Conservation (phyloP, 2,888 invertebrate genomes). For the Sussaba pulchella region DNA sequence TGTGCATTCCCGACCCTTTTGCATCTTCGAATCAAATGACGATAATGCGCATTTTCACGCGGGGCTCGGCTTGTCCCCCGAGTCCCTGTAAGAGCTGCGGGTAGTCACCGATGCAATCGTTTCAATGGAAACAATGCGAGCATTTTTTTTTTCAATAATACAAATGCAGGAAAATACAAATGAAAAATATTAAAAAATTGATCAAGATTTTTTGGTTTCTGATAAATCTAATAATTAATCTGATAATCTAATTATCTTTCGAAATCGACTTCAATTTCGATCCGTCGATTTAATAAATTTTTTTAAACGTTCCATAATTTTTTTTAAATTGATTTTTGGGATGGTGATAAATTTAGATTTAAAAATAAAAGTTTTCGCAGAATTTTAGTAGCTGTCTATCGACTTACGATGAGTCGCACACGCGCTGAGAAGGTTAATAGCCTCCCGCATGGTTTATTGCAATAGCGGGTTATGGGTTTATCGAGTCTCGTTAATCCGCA, state of each 20-base stretch:
- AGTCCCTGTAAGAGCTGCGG: neutral
- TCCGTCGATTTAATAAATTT: too few relatives aligned
- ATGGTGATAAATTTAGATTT: neutral
- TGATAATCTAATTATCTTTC: too few relatives aligned
- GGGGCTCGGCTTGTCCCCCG: neutral
- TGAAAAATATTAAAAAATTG: neutral
- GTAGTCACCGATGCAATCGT: neutral
- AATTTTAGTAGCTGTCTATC: neutral
- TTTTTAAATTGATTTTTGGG: too few relatives aligned
- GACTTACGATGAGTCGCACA: constrained; percentile 10
- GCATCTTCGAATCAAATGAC: constrained; percentile 43
- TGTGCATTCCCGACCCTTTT: constrained; percentile 10
- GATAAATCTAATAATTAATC: too few relatives aligned
- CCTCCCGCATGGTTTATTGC: constrained; percentile 45
- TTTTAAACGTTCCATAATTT: too few relatives aligned
- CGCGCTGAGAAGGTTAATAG: constrained; percentile 26
- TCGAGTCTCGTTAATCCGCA: constrained; percentile 64
- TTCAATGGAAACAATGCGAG: neutral
- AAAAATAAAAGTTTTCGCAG: neutral
- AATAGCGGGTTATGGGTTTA: constrained; percentile 60
- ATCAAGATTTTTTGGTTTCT: neutral
- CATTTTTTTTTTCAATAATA: too few relatives aligned
- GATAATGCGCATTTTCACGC: constrained; percentile 18
- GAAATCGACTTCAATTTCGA: too few relatives aligned
- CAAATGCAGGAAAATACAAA: neutral